Evolutionary conservation across 2,113 vertebrate species (phyloP).

Genomic region (Macrotus californicus): DNA sequence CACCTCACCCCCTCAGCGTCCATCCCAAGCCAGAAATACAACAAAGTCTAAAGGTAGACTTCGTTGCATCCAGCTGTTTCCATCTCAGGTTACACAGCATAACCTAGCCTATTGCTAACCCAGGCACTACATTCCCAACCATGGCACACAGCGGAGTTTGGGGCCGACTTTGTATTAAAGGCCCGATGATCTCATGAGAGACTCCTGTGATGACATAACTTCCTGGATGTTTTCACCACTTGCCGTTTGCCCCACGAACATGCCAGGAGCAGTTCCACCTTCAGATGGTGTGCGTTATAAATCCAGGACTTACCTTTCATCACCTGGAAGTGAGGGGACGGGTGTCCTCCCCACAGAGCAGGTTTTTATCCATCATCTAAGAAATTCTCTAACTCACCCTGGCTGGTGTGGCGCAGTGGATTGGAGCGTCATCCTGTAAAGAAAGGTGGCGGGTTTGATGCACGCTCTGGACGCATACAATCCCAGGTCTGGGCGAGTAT

Average conservation of each 20-base stretch:
- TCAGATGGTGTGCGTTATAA: neutral
- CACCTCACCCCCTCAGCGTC: too few relatives aligned
- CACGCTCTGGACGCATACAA: too few relatives aligned
- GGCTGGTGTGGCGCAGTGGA: too few relatives aligned
- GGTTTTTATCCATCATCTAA: neutral
- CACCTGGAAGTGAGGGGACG: neutral
- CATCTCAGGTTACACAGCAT: neutral
- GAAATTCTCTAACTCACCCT: neutral
- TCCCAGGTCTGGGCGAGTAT: too few relatives aligned
- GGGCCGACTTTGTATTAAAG: neutral
- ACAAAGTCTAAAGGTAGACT: neutral
- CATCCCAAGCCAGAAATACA: neutral
- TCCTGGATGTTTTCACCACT: neutral
- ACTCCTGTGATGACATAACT: neutral
- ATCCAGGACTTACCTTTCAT: neutral
- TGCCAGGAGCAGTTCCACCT: neutral
- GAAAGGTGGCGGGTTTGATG: too few relatives aligned
- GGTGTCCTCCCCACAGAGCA: neutral
- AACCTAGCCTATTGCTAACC: neutral
- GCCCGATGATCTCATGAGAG: neutral
- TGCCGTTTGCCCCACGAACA: accelerated
- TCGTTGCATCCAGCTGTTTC: neutral
- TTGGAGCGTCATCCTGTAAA: too few relatives aligned
- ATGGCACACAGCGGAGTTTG: neutral
- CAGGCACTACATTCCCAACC: neutral